Evolutionary conservation across 2,113 vertebrate genomes (phyloP), one percentile per base, ranked within the genome.

Genomic region (Hydrochoerus hydrochaeris): DNA sequence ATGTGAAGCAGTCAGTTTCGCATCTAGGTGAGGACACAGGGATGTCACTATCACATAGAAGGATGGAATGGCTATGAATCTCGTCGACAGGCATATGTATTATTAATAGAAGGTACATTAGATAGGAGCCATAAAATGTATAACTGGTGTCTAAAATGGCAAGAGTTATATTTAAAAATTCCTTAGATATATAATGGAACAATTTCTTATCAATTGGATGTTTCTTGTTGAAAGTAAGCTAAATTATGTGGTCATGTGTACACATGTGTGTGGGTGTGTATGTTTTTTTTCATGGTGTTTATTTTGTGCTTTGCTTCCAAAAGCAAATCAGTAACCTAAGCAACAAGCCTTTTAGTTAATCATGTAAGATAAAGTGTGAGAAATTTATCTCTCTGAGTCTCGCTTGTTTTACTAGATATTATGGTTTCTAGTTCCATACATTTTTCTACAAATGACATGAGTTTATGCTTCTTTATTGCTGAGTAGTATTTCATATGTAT

Each of bases 31-130:
- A 97, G 78, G 28, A 93, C 30, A 95, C 1, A 92, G 2, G 41
- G 98, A 94, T 94, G 65, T 94, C 62, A 94, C 7, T 97, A 0
- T 88, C 22, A 82, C 88, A n/a, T 41, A 73, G 44, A 92, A 97
- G 16, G 96, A 95, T 96, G 78, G 92, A 90, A 97, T 96, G 26
- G 7, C 46, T 97, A 73, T 94, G 96, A 97, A 97, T 97, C 97
- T 98, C 93, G 44, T 41, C n/a, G 38, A 87, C 24, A 96, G 19
- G 93, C 4, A 14, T 57, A 95, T 95, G 2, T 85, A 95, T 94
- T 97, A 97, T 89, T 97, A 96, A 88, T 71, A 94, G 32, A 75
- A 96, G 20, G 95, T 83, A 96, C 96, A 97, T 94, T 96, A 93
- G 44, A 94, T 1, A 85, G 69, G 16, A 97, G 65, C 19, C 63